Evolutionary conservation across 2,113 vertebrate genomes (phyloP).

Genomic region (Formicarius rufipectus): DNA sequence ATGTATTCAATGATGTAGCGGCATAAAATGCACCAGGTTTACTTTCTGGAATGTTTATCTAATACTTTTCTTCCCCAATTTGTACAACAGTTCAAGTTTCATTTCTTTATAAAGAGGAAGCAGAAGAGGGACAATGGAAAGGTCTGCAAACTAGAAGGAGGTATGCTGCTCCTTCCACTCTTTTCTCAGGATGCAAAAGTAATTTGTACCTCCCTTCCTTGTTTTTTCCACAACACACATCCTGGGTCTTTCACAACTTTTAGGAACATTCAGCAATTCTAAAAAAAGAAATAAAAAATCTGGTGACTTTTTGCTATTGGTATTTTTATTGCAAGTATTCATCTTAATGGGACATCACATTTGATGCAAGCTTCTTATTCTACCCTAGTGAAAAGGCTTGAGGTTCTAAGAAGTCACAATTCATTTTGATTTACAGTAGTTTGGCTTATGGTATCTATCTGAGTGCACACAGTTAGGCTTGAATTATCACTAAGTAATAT

Average conservation of each 20-base stretch:
- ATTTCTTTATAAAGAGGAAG: neutral
- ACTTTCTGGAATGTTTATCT: neutral
- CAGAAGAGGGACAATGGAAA: neutral
- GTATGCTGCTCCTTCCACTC: neutral
- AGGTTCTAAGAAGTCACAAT: neutral
- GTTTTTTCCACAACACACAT: neutral
- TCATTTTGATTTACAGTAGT: neutral
- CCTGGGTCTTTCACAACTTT: neutral
- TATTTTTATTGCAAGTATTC: neutral
- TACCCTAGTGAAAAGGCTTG: neutral
- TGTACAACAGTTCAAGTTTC: neutral
- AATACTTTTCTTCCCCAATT: neutral
- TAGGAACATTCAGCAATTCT: neutral
- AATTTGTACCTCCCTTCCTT: neutral
- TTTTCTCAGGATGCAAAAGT: neutral
- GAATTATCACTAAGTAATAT: neutral
- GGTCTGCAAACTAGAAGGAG: neutral
- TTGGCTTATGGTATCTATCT: neutral
- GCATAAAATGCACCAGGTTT: neutral
- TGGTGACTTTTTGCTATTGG: neutral
- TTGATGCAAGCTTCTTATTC: neutral
- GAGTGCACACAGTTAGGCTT: neutral
- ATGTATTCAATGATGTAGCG: neutral
- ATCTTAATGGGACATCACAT: neutral
- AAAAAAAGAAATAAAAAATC: neutral